Evolutionary conservation across 2,797 vertebrate genomes (phyloP).

Genomic region (Champsocephalus esox): DNA sequence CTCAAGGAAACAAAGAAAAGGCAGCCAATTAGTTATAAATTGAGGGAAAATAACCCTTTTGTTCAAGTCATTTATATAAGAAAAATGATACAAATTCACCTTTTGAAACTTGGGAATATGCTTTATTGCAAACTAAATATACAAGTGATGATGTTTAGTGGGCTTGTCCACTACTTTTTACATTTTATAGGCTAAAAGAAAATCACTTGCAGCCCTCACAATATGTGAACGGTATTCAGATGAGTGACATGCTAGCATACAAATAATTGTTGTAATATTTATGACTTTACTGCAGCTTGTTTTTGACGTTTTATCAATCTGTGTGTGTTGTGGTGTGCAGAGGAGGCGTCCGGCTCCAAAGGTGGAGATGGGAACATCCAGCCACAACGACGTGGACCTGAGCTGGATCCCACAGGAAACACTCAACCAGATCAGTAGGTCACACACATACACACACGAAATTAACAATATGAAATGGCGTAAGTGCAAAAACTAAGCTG

Average conservation of each 20-base stretch:
- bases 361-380: slow-evolving; percentile 96
- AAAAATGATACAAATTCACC: neutral
- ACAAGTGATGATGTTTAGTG: too few species aligned
- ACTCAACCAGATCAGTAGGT: slow-evolving; percentile 97
- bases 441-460: neutral
- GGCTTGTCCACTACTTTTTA: neutral
- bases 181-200: neutral
- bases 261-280: too few species aligned
- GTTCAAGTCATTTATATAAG: neutral
- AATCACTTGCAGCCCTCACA: too few species aligned
- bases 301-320: neutral
- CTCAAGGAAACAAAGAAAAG: neutral
- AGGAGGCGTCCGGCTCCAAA: slow-evolving; percentile 93
- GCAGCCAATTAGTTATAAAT: neutral
- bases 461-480: too few species aligned
- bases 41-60: neutral
- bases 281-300: too few species aligned
- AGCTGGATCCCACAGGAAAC: slow-evolving; percentile 99
- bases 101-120: neutral
- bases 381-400: slow-evolving; percentile 96
- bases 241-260: too few species aligned
- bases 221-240: too few species aligned
- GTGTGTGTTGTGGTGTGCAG: slow-evolving; percentile 68
- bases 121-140: neutral
- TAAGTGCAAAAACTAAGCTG: too few species aligned